Evolutionary conservation across 2,113 vertebrate genomes (phyloP).

Genomic region (Vimba vimba): DNA sequence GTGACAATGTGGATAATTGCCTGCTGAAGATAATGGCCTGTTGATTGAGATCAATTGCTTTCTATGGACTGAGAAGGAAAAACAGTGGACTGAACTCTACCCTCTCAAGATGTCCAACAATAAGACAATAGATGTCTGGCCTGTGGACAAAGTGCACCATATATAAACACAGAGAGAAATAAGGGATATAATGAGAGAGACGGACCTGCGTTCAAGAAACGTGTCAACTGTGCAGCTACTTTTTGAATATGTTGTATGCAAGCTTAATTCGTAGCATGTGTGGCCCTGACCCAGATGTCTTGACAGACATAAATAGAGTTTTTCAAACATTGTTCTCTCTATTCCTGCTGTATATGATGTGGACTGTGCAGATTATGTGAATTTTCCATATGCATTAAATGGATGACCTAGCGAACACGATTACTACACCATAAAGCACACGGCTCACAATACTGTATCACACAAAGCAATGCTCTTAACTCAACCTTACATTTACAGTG

Average conservation of each 20-base stretch:
- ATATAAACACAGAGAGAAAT: constrained; percentile 49
- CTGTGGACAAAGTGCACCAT: constrained; percentile 51
- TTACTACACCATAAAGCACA: not conserved
- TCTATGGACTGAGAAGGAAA: constrained; percentile 75
- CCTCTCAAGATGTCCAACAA: constrained; percentile 66
- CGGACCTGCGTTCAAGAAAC: not conserved
- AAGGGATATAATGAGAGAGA: not conserved
- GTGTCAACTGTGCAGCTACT: constrained; percentile 40
- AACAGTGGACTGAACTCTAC: constrained; percentile 74
- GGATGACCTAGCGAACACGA: not conserved
- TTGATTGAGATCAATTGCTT: constrained; percentile 92
- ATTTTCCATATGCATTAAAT: not conserved
- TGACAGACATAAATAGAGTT: not conserved
- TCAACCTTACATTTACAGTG: not conserved
- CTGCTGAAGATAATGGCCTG: constrained; percentile 90
- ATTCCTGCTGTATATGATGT: not conserved
- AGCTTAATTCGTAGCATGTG: constrained; percentile 26
- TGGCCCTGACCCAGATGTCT: constrained; percentile 2
- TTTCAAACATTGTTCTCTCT: not conserved
- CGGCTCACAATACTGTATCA: not conserved
- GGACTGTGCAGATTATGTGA: not conserved
- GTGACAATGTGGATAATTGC: constrained; percentile 97
- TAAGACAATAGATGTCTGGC: constrained; percentile 58
- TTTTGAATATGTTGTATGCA: not conserved
- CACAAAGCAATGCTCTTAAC: not conserved